Base-by-base conservation (phyloP, 2,888 invertebrate species). In the Desoria tigrina region DNA sequence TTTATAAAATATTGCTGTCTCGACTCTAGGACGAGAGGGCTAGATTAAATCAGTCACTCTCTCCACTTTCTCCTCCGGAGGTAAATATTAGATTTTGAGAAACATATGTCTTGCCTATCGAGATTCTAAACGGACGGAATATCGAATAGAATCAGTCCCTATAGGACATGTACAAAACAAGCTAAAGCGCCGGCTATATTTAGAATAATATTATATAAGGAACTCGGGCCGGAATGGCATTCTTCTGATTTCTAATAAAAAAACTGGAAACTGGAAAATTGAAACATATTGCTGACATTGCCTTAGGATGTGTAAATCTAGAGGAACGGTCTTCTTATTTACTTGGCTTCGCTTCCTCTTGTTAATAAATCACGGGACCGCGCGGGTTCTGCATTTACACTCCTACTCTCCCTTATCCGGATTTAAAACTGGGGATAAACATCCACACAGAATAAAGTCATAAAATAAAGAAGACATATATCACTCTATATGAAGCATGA, bases 241-340 rank as follows among this genome's bases (percentile, higher is more conserved):
- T 32, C 32, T 4, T 32, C 32, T 32, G 32, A 32, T 32, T 32
- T 32, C 32, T 32, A 32, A 32, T 32, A 32, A 32, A n/a, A n/a
- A 32, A 32, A 32, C 32, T 32, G 32, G 32, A 11, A 32, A 4
- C 32, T 32, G 6, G 45, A 45, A 50, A 58, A 64, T 58, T 64
- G 63, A 64, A 64, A 64, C 63, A 64, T 58, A 64, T 64, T 64
- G 63, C 58, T 51, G 51, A 58, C 63, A 64, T 58, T 51, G 63
- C 63, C 59, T 26, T 53, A 50, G 63, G 63, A 64, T 58, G 58
- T 59, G 59, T 57, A 64, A 58, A 59, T 26, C 16, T 16, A 39
- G 9, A 39, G 24, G 49, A 56, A 51, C 23, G 45, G 57, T 49
- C 39, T 59, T 42, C 26, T 49, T 14, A 14, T 42, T 53, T 53